Base-by-base conservation (phyloP, 2,888 invertebrate species). In the Euspilapteryx auroguttella region DNA sequence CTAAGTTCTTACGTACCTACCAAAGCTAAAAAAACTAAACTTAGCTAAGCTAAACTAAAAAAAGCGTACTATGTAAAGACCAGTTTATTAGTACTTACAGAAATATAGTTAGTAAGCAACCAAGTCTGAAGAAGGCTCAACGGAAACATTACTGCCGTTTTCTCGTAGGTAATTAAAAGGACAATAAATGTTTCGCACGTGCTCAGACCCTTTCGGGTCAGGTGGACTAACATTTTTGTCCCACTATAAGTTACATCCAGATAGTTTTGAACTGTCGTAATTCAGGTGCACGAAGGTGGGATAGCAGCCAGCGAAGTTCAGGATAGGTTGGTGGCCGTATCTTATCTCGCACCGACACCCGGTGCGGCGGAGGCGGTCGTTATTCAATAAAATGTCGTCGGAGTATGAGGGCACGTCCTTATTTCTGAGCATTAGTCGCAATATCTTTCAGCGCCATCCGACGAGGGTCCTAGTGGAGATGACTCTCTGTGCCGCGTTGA, bases 341-440 rank as follows among this genome's bases (percentile, higher is more conserved):
- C 56, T 62, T 64, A 62, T 64, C 62, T 54, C 44, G 40, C 1
- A 9, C 14, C 10, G 13, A 22, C 28, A 28, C 44, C 42, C 38
- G 37, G 36, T 42, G 41, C 43, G 12, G 25, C 11, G 25, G 44
- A 46, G 45, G 43, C 41, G 50, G 50, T 46, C 62, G 61, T 61
- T 59, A 61, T 63, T 63, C 62, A 63, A 65, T 63, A 59, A 59
- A 58, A 52, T 44, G 54, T 53, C 53, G 45, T 42, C 17, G 8
- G 8, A 17, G 17, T 17, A 17, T 8, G 29, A 29, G 14, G 29
- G 24, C 25, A 21, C 21, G 21, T 45, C 42, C 45, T 47, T 47
- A 40, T 41, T 40, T 37, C 41, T 45, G 37, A 39, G 41, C 41
- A 47, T 44, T 49, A 47, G 42, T 29, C 31, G 45, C 41, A 42